Base-by-base conservation (phyloP, 2,888 invertebrate genomes). In the Agrypnus murinus region DNA sequence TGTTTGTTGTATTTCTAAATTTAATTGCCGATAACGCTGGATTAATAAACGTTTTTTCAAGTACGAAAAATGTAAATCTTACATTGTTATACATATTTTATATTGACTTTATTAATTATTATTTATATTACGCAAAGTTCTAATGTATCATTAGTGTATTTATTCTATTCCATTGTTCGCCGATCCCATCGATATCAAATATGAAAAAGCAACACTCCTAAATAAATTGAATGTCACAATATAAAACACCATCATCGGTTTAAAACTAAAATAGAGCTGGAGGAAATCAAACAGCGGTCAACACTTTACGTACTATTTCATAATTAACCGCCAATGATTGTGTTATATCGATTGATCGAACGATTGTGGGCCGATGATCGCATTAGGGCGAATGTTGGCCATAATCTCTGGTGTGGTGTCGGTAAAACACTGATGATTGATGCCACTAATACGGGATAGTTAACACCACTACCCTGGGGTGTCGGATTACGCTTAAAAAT, bases 291-390 rank as follows among this genome's bases (percentile, higher is more conserved):
- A 83, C 83, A 79, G 81, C 81, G 82, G 82, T 82, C 82, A 82
- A 83, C 82, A 83, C 81, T 82, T 81, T 81, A 79, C 82, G 79
- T 83, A 83, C 77, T 83, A 82, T 82, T 83, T 83, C 81, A 83
- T 83, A 83, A 83, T 84, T 84, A 83, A 82, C 81, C 79, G 79
- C 78, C 80, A 80, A 82, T 82, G 82, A 83, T 84, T 83, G 82
- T 81, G 82, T 83, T 82, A 81, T 81, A 83, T 82, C 81, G 82
- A 83, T 83, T 82, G 83, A 82, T 82, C 81, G 81, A 80, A 46
- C 73, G 77, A 72, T 75, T 76, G 75, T 71, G 75, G 72, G 58
- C 78, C 77, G 79, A 79, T 82, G 82, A 82, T 82, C 81, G 81
- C 79, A 81, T 82, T 82, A 81, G 67, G 64, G 80, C 77, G 80